Evolutionary conservation across 2,113 vertebrate species (phyloP), one percentile per base, ranked within the genome.

Genomic region (Junco hyemalis): DNA sequence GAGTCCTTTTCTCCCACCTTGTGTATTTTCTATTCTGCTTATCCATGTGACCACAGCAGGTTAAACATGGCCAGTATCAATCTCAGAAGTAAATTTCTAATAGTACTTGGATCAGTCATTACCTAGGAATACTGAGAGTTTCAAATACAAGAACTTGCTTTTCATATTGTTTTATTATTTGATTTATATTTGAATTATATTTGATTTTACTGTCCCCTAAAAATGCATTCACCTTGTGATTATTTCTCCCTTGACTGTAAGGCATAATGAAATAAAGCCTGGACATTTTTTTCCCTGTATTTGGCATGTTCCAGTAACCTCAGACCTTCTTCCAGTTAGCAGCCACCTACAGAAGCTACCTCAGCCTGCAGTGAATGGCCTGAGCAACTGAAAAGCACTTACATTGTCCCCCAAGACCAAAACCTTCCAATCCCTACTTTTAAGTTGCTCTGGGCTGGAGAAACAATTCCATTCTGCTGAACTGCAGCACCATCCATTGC

Each of bases 371-470:
- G 18, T 8, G 74, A 68, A 64, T 38, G 44, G 40, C 31, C 64
- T 45, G 31, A 81, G 72, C 64, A 90, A 83, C 47, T 31, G 65
- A 86, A 94, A 94, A 81, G 90, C 86, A 93, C 82, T 96, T 93
- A 64, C 60, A 74, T 24, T 33, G 14, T 86, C 95, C 72, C 86
- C 47, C 0, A 68, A 88, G 92, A 94, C 69, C 61, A 60, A 81
- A 90, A 90, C 48, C 76, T 86, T 79, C 80, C 87, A 78, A 66
- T 92, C 45, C 80, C 54, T 50, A 65, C 72, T 94, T 94, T 94
- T 56, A 77, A 92, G 69, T 69, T 70, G 47, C 76, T 84, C 47
- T 74, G 47, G 44, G 90, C 80, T 91, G 86, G 73, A 81, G 88
- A 92, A 80, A 79, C 35, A 25, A 95, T 80, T 94, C 85, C 57